Base-by-base conservation (phyloP, 2,888 invertebrate species). In the Aricia artaxerxes region DNA sequence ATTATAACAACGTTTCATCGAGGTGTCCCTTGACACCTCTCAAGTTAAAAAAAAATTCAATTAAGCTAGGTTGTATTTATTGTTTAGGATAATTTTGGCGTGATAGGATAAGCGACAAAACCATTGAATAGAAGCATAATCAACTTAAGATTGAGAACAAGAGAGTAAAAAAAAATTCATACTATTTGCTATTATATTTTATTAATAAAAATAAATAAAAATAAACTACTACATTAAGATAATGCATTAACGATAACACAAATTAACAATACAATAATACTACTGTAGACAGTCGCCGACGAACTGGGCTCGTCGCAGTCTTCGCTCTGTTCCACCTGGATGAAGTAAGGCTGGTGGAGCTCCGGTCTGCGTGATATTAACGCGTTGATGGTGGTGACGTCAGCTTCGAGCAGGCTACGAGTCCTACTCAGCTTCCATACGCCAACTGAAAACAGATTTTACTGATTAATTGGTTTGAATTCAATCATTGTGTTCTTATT, bases 401-500 rank as follows among this genome's bases (percentile, higher is more conserved):
- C 87, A 0, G 80, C 79, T 0, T 61, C 38, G 0, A 88, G 80
- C 83, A 93, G 80, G 0, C 84, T 81, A 0, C 92, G 85, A 0
- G 83, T 84, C 4, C 93, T 87, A 80, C 94, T 94, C 7, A 94
- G 84, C 82, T 91, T 92, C 90, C 91, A 92, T 4, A 86, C 90
- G n/a, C 87, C 87, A 77, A 94, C 94, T 94, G 86, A 38, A 78
- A 78, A 2, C 9, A 11, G 3, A 44, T 44, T 9, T 49, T 49
- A 49, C 2, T 49, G 49, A 49, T 9, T 44, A 9, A 44, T 44
- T 44, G 9, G 44, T 44, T 44, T 44, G 7, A 44, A 44, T 44
- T 9, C 2, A 9, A 44, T 44, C 9, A 1, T 44, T 44, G 9
- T 9, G 44, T 44, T 44, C 1, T 44, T 44, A 44, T 40, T 40